A percentile compares a stretch with the other conserved stretches of the same genome.
phyloP scores from a whole-genome alignment of 2,888 invertebrate genomes.

The Aphelenchoides bicaudatus region DNA sequence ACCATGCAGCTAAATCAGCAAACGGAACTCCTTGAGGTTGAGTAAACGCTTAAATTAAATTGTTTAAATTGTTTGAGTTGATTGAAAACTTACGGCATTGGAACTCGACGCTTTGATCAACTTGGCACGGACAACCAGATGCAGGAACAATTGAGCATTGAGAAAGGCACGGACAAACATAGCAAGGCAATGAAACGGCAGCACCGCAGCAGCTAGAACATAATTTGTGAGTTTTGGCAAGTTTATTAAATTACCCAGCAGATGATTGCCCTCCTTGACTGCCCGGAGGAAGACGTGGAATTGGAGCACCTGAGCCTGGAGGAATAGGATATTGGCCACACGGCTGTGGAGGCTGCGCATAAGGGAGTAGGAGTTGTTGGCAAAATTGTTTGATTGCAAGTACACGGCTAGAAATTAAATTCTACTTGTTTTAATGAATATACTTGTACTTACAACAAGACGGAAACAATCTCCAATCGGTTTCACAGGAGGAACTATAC shows the following conservation, averaged over 20 bases:
- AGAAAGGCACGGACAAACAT: conserved; percentile 14
- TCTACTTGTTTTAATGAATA: too few relatives aligned
- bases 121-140: conserved; percentile 3
- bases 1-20: not conserved
- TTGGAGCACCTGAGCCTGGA: not conserved
- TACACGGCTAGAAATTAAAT: too few relatives aligned
- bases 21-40: not conserved
- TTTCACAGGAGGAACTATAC: not conserved
- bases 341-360: conserved; percentile 3
- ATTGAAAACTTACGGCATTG: conserved; percentile 15
- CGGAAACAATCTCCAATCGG: too few relatives aligned
- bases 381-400: too few relatives aligned
- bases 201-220: not conserved
- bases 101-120: not conserved
- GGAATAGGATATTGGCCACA: not conserved
- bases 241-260: not conserved
- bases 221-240: too few relatives aligned
- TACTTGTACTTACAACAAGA: too few relatives aligned
- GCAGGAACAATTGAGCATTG: conserved; percentile 11
- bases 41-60: too few relatives aligned
- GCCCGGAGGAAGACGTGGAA: not conserved
- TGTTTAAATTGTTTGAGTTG: not conserved
- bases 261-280: not conserved
- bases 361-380: not conserved
- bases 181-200: conserved; percentile 9